Percentiles rank a stretch among this genome's conserved stretches.
These are phyloP conservation scores for Bubo blakistoni DNA, from an alignment of 2,113 vertebrate genomes.

Conservation along the genomic window DNA sequence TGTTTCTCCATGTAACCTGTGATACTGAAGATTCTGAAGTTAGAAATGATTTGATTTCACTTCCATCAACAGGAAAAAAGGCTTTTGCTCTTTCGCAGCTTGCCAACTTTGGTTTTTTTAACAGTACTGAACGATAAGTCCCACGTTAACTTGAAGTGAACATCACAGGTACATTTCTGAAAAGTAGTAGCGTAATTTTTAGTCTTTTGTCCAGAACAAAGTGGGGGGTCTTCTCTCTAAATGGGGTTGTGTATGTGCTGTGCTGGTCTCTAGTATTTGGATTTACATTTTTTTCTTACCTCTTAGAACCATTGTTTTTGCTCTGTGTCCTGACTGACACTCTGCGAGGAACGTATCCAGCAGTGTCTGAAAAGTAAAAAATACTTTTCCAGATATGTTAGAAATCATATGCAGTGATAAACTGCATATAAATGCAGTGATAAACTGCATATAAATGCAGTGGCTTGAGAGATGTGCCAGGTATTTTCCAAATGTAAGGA, in stretches of 20 bases:
- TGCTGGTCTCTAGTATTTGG: background rate
- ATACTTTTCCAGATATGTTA: background rate
- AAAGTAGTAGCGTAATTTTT: background rate
- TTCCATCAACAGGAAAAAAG: background rate
- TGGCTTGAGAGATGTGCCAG: background rate
- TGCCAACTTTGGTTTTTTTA: accelerated
- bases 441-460: background rate
- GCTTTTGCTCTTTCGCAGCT: background rate
- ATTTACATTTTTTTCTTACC: background rate
- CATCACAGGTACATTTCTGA: background rate
- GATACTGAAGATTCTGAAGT: background rate
- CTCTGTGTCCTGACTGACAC: background rate
- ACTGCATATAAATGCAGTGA: background rate
- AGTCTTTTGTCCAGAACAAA: background rate
- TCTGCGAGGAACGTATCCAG: accelerated
- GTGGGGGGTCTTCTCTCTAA: background rate
- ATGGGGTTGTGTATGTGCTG: background rate
- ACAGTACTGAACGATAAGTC: background rate
- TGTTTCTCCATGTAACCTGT: background rate
- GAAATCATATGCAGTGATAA: background rate
- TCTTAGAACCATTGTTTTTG: background rate
- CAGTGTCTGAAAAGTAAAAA: background rate
- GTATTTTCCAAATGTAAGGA: background rate
- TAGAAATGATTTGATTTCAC: background rate
- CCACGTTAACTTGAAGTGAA: background rate